A percentile compares a stretch with the other conserved stretches of the same genome.
These are phyloP conservation scores for Silurus aristotelis DNA, from an alignment of 2,797 vertebrate genomes.

Conservation along the genomic window DNA sequence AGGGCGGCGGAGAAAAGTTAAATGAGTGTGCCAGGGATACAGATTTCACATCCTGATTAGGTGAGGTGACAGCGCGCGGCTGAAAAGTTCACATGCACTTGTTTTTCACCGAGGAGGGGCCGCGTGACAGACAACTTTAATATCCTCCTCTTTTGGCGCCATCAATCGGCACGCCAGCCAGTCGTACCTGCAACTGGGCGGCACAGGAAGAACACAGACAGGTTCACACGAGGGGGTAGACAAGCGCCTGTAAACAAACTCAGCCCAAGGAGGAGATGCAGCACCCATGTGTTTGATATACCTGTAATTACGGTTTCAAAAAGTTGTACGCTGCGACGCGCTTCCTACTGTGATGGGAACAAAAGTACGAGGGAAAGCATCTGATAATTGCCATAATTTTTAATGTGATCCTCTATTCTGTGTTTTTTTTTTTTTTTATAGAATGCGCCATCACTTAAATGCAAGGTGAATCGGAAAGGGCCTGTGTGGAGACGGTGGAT, in stretches of 20 bases:
- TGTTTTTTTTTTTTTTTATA: neutral
- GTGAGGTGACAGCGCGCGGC: conserved; percentile 80
- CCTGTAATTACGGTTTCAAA: conserved; percentile 59
- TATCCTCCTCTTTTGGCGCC: conserved; percentile 76
- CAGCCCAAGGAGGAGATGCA: conserved; percentile 73
- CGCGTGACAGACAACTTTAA: conserved; percentile 84
- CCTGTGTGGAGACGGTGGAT: conserved; percentile 30
- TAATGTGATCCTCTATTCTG: conserved; percentile 31
- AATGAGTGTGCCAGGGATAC: conserved; percentile 87
- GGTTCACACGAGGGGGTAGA: conserved; percentile 73
- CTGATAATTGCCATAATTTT: conserved; percentile 45
- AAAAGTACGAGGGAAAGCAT: conserved; percentile 18
- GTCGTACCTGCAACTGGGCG: conserved; percentile 74
- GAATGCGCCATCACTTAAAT: conserved; percentile 17
- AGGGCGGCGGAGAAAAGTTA: conserved; percentile 74
- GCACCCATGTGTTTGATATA: conserved; percentile 63
- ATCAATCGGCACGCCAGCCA: conserved; percentile 70
- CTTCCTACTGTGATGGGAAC: conserved; percentile 48
- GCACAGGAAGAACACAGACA: conserved; percentile 73
- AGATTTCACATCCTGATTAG: conserved; percentile 91
- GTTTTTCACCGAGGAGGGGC: conserved; percentile 77
- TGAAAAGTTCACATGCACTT: conserved; percentile 85
- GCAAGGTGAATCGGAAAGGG: conserved; percentile 1
- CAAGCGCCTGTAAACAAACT: conserved; percentile 76
- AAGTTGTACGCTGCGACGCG: conserved; percentile 34